Percentiles rank a stretch among this genome's conserved stretches.
phyloP scores from a whole-genome alignment of 1,140 invertebrate species.

The Bathynomus jamesi region DNA sequence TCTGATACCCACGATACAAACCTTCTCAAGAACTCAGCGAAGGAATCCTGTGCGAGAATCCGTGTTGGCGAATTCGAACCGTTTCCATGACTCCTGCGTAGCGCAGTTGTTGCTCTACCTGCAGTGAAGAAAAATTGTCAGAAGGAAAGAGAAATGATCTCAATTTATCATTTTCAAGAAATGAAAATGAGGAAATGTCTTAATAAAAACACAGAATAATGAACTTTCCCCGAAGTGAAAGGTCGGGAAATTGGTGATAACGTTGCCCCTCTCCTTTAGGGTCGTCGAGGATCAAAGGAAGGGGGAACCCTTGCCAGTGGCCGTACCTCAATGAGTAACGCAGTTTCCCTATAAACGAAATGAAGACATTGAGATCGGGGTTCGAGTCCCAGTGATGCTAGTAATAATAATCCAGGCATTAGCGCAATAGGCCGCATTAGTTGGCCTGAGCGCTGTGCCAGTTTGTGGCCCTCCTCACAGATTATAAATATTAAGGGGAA shows the following conservation, averaged over 20 bases:
- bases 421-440: too few species aligned
- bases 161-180: neutral
- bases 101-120: constrained; percentile 58
- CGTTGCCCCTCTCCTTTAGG: too few species aligned
- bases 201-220: neutral
- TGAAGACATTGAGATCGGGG: too few species aligned
- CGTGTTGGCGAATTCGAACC: constrained; percentile 62
- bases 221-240: neutral
- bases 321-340: too few species aligned
- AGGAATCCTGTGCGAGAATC: constrained; percentile 67
- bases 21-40: constrained; percentile 66
- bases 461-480: too few species aligned
- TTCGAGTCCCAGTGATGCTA: too few species aligned
- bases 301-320: too few species aligned
- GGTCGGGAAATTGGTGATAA: neutral
- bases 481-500: too few species aligned
- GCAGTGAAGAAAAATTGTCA: neutral
- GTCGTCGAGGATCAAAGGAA: too few species aligned
- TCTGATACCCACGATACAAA: neutral
- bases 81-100: constrained; percentile 77
- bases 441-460: too few species aligned
- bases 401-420: too few species aligned
- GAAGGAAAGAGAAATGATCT: neutral
- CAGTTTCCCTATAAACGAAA: too few species aligned
- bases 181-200: neutral